A percentile compares a stretch with the other conserved stretches of the same genome.
Evolutionary conservation across 2,888 invertebrate species (phyloP).

Genomic region (Criorhina ranunculi): DNA sequence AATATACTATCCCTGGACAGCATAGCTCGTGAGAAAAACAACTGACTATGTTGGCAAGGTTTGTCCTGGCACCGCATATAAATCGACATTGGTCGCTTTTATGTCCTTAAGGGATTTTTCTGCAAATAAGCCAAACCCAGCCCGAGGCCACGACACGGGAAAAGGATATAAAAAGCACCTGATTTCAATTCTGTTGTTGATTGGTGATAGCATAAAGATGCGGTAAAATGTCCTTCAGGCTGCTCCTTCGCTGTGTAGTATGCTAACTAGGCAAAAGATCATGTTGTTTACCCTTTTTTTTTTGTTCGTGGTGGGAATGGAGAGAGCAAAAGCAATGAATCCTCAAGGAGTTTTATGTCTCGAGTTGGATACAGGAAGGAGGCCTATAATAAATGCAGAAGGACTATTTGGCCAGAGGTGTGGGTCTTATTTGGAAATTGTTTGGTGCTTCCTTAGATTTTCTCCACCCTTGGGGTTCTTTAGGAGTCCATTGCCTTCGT

Average conservation of each 20-base stretch:
- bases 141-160: constrained; percentile 8
- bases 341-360: constrained; percentile 36
- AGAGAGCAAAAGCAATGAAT: constrained; percentile 4
- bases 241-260: constrained; percentile 4
- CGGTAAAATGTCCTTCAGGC: constrained; percentile 54
- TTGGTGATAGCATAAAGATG: constrained; percentile 55
- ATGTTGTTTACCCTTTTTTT: constrained; percentile 51
- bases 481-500: background rate
- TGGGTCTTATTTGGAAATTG: constrained; percentile 35
- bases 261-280: constrained; percentile 38
- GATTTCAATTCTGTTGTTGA: constrained; percentile 58
- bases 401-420: constrained; percentile 29
- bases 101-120: constrained; percentile 39
- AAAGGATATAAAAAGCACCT: constrained; percentile 65
- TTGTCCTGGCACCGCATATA: constrained; percentile 23
- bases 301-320: background rate
- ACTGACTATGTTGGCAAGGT: background rate
- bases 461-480: background rate
- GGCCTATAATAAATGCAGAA: constrained; percentile 52
- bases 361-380: background rate
- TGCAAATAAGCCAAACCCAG: constrained; percentile 36
- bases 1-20: constrained; percentile 28
- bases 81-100: constrained; percentile 19
- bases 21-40: constrained; percentile 17
- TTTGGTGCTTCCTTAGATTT: constrained; percentile 30